A percentile compares a stretch with the other conserved stretches of the same genome.
Conservation (phyloP, 2,797 vertebrate species). For the Cossypha niveicapilla region DNA sequence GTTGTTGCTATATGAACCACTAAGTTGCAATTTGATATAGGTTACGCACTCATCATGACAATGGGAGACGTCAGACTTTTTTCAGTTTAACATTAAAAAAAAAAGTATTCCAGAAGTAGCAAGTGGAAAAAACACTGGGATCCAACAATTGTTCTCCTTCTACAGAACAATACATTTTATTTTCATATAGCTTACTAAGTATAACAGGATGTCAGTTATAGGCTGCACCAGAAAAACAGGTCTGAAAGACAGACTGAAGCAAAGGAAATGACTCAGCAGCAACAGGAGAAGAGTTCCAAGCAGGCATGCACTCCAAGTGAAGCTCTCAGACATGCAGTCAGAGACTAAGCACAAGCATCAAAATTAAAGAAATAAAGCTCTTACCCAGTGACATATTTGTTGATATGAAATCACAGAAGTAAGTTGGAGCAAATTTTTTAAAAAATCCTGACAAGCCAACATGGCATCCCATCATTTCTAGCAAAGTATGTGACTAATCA, state of each 20-base stretch:
- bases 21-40: neutral
- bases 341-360: neutral
- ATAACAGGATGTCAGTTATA: constrained; percentile 65
- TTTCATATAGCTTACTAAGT: constrained; percentile 32
- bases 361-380: neutral
- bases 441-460: neutral
- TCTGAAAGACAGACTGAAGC: constrained; percentile 25
- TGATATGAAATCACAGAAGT: neutral
- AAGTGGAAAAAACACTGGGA: neutral
- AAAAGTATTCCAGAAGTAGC: neutral
- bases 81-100: neutral
- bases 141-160: neutral
- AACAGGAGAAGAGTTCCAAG: constrained; percentile 10
- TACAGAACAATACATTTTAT: constrained; percentile 40
- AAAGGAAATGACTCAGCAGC: constrained; percentile 62
- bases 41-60: neutral
- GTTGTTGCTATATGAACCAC: neutral
- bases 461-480: neutral
- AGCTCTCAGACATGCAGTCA: neutral
- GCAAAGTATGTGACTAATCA: neutral
- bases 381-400: neutral
- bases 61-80: neutral
- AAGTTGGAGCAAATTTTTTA: neutral
- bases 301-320: neutral
- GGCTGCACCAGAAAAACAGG: constrained; percentile 50